phyloP scores from a whole-genome alignment of 2,113 vertebrate species.

The Forbesichthys agassizii region DNA sequence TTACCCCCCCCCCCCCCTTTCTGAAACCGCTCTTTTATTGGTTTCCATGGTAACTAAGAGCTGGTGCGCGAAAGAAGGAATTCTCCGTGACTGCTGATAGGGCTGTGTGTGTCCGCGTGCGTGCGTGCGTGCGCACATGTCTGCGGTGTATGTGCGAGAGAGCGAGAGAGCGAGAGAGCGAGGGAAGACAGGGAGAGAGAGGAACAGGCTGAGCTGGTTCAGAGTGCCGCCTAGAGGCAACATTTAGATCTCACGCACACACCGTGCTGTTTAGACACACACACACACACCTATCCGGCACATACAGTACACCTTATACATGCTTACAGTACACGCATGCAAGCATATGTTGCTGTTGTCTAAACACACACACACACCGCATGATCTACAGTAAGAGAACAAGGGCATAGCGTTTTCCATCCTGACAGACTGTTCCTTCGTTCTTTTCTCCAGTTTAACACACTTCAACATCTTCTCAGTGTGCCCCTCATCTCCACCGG shows the following conservation, averaged over 20 bases:
- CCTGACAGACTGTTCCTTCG: too few relatives aligned
- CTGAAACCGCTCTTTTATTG: conserved; percentile 74
- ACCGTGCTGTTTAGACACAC: neutral
- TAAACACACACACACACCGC: neutral
- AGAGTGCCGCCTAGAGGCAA: conserved; percentile 65
- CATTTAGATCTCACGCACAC: conserved; percentile 24
- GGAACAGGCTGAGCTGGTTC: conserved; percentile 45
- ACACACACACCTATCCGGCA: conserved; percentile 1
- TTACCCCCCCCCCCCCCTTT: conserved; percentile 40
- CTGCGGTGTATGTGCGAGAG: neutral
- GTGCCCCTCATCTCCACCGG: too few relatives aligned
- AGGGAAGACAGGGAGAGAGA: conserved; percentile 14
- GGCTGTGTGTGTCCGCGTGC: conserved; percentile 46
- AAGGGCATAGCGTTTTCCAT: too few relatives aligned
- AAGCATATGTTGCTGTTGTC: neutral
- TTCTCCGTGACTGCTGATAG: conserved; percentile 74
- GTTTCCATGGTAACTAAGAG: conserved; percentile 78
- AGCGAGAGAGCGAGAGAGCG: conserved; percentile 7
- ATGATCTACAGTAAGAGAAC: too few relatives aligned
- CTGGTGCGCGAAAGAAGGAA: conserved; percentile 71
- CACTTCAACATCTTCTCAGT: too few relatives aligned
- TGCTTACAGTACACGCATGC: neutral
- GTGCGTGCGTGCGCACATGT: conserved; percentile 19
- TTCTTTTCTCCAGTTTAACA: too few relatives aligned
- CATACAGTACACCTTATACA: neutral